Evolutionary conservation across 2,888 invertebrate species (phyloP).

Genomic region (Brachyptera putata): DNA sequence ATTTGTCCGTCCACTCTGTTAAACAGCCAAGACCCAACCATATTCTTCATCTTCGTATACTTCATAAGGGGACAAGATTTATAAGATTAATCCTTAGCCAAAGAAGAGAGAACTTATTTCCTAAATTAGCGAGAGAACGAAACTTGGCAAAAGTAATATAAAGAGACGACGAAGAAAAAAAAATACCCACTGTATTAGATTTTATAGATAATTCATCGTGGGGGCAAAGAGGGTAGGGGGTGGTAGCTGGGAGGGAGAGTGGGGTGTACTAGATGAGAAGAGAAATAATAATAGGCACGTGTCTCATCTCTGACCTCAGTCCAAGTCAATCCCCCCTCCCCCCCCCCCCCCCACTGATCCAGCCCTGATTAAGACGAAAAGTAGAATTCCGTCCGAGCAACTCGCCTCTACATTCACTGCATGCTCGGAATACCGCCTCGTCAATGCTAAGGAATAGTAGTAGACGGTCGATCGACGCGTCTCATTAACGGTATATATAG

Average conservation of each 20-base stretch:
- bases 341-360: slow-evolving; percentile 8
- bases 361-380: slow-evolving; percentile 18
- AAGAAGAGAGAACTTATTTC: slow-evolving; percentile 16
- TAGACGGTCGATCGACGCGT: too few species aligned
- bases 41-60: neutral
- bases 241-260: slow-evolving; percentile 1
- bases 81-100: slow-evolving; percentile 12
- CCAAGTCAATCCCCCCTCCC: slow-evolving; percentile 21
- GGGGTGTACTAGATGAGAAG: slow-evolving; percentile 17
- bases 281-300: slow-evolving; percentile 33
- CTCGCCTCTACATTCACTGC: too few species aligned
- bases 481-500: too few species aligned
- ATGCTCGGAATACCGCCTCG: too few species aligned
- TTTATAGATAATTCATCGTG: slow-evolving; percentile 15
- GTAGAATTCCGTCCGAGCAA: slow-evolving; percentile 21
- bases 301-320: slow-evolving; percentile 31
- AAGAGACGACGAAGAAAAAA: neutral
- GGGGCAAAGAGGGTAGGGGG: neutral
- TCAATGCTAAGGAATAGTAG: too few species aligned
- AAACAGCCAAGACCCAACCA: slow-evolving; percentile 2
- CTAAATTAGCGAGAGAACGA: slow-evolving; percentile 11
- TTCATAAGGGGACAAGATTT: slow-evolving; percentile 1
- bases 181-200: slow-evolving; percentile 14
- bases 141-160: slow-evolving; percentile 17
- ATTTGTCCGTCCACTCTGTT: neutral